Base-by-base conservation (phyloP, 2,113 vertebrate species). In the Thamnaconus septentrionalis region DNA sequence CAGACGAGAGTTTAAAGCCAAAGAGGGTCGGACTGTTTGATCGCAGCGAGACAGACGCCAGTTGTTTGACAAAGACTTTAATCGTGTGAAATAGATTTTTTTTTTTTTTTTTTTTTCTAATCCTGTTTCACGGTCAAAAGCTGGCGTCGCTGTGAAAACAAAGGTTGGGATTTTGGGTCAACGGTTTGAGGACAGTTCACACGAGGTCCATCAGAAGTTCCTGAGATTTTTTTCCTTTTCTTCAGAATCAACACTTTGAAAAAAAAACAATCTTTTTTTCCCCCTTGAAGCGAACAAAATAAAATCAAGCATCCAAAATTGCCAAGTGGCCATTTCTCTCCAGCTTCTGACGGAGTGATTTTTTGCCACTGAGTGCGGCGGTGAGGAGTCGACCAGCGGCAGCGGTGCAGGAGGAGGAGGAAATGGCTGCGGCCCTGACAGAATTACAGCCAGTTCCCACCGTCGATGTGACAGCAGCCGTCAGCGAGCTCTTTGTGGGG, bases 381-480 rank as follows among this genome's bases (percentile, higher is more conserved):
- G 41, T 45, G 46, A 61, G 55, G 6, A 54, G 59, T 70, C 53
- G 47, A 73, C 18, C 73, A 51, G 67, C 71, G 62, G 76, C 68
- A 78, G 73, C 50, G 43, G 63, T 9, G 61, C 4, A 52, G 52
- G 69, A 3, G 61, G 84, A 75, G 87, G 85, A 80, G 12, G 61
- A 49, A 11, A 9, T 44, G 1, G 0, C 56, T 12, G 62, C 45
- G 9, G 76, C 56, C 73, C 75, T 61, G 81, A 87, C 79, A 84
- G 86, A 88, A 81, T 90, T 85, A 89, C 80, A 78, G 70, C 39
- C n/a, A 43, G 74, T 75, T 84, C 74, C 59, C 48, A 58, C 79
- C 7, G 60, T 88, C 87, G 82, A 84, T 91, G 91, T 89, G 90
- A 91, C 89, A 90, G 79, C 61, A 85, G 59, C 76, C 71, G 75